Conservation (phyloP, 1,140 invertebrate species). For the Anagrus nilaparvatae region DNA sequence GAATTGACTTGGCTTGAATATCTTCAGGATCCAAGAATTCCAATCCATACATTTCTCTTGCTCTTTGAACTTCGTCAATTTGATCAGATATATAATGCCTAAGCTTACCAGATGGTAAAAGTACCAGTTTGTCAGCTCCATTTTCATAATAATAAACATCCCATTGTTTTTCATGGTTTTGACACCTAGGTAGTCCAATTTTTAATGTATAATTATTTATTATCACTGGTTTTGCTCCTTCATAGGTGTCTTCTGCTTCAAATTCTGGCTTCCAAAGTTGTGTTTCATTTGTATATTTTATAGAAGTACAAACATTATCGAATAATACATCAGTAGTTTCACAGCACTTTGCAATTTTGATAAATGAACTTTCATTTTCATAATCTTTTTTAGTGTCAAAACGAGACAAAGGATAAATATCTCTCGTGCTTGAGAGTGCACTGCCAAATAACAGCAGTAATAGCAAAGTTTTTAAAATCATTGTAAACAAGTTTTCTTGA, state of each 20-base stretch:
- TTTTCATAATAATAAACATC: slow-evolving; percentile 54
- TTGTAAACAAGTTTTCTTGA: no score
- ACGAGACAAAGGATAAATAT: neutral
- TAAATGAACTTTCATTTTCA: neutral
- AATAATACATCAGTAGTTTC: slow-evolving; percentile 57
- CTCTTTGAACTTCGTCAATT: slow-evolving; percentile 11
- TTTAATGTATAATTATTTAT: slow-evolving; percentile 25
- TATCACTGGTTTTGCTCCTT: neutral
- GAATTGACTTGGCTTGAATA: slow-evolving; percentile 36
- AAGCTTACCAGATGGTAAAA: slow-evolving; percentile 58
- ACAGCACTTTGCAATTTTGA: slow-evolving; percentile 58
- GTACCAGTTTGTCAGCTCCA: slow-evolving; percentile 49
- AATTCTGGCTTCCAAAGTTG: slow-evolving; percentile 33
- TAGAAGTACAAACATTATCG: slow-evolving; percentile 51
- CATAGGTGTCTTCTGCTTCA: slow-evolving; percentile 17
- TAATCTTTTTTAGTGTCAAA: neutral
- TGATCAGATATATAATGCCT: slow-evolving; percentile 54
- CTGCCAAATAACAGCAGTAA: no score
- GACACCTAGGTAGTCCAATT: slow-evolving; percentile 60
- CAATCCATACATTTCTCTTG: slow-evolving; percentile 39
- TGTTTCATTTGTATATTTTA: slow-evolving; percentile 46
- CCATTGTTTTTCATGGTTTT: slow-evolving; percentile 53
- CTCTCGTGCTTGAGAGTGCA: neutral
- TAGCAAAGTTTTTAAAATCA: no score
- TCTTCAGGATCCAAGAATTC: slow-evolving; percentile 30